A percentile compares a stretch with the other conserved stretches of the same genome.
Conservation (phyloP, 2,888 invertebrate species). For the Drosophila demipolita region DNA sequence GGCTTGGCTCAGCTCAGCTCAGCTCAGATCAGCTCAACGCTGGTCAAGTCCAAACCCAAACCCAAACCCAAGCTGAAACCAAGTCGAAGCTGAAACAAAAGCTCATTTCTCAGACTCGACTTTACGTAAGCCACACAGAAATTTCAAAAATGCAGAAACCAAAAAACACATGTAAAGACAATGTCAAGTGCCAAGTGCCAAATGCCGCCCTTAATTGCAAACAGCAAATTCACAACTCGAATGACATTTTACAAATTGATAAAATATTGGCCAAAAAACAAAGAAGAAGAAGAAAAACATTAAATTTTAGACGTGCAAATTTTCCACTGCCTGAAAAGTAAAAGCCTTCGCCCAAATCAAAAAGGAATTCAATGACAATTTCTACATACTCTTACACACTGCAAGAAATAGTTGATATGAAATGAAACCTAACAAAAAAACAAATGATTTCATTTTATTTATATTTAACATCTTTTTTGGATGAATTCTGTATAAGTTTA, state of each 20-base stretch:
- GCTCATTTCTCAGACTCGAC: conserved; percentile 19
- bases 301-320: not conserved
- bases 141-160: conserved; percentile 44
- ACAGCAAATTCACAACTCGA: conserved; percentile 13
- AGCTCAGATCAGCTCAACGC: not conserved
- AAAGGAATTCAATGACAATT: conserved; percentile 8
- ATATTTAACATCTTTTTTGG: too few species aligned
- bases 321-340: conserved; percentile 9
- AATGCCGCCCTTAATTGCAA: conserved; percentile 12
- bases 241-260: conserved; percentile 36
- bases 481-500: too few species aligned
- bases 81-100: conserved; percentile 10
- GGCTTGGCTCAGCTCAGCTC: conserved; percentile 5
- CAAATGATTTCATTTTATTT: not conserved
- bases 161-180: conserved; percentile 21
- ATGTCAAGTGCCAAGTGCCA: conserved; percentile 36
- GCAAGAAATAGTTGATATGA: not conserved
- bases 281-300: not conserved
- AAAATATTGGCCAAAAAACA: not conserved
- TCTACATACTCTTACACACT: conserved; percentile 15
- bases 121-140: conserved; percentile 53
- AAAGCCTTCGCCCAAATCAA: conserved; percentile 14
- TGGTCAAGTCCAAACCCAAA: conserved; percentile 21
- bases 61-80: conserved; percentile 13
- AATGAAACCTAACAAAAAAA: not conserved